Conservation (phyloP, 1,140 invertebrate species). For the Drosophila busckii region DNA sequence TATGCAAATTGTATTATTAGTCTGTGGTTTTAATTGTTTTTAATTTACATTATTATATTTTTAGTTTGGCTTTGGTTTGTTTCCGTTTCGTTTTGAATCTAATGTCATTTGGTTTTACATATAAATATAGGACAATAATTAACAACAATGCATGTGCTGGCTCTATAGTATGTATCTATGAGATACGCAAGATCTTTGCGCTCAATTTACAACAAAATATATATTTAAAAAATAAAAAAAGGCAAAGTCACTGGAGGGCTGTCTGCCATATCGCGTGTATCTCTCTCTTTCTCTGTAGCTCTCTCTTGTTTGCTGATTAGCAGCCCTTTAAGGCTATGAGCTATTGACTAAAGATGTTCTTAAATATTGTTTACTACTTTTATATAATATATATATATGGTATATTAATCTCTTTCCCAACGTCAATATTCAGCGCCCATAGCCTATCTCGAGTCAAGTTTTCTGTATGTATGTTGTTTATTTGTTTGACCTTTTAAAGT, state of each 20-base stretch:
- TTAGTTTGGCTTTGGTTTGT: constrained; percentile 19
- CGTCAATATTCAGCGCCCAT: too few species aligned
- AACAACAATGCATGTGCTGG: constrained; percentile 15
- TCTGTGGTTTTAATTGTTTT: constrained; percentile 10
- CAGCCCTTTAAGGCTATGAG: constrained; percentile 32
- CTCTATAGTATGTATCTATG: constrained; percentile 40
- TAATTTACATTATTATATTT: constrained; percentile 25
- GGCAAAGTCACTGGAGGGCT: constrained; percentile 24
- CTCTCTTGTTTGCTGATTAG: constrained; percentile 12
- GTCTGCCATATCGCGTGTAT: constrained; percentile 18
- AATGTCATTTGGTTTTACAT: constrained; percentile 32
- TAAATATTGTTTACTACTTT: too few species aligned
- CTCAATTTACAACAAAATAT: too few species aligned
- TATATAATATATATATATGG: too few species aligned
- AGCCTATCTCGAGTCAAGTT: too few species aligned
- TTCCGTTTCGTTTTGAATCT: constrained; percentile 30
- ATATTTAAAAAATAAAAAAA: too few species aligned
- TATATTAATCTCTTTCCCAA: too few species aligned
- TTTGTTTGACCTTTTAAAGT: too few species aligned
- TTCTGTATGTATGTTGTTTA: too few species aligned
- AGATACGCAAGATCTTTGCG: constrained; percentile 35
- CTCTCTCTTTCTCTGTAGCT: background rate
- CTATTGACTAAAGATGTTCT: too few species aligned
- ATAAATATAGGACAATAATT: constrained; percentile 65
- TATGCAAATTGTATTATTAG: too few species aligned